These are phyloP conservation scores for Gasteruption jaculator DNA, from an alignment of 2,888 invertebrate species.

Conservation along the genomic window DNA sequence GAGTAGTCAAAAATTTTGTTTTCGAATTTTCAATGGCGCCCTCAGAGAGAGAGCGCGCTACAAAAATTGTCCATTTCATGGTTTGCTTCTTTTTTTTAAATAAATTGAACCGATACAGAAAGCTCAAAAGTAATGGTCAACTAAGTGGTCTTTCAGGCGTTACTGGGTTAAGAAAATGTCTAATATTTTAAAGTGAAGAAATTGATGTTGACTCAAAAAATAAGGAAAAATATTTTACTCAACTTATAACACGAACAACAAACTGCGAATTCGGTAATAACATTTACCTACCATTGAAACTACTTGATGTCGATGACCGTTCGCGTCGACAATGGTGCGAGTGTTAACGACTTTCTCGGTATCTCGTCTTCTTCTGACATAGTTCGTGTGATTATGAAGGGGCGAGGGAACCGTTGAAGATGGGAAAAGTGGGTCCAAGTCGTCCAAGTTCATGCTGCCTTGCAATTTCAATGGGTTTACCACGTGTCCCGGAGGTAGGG, in stretches of 20 bases:
- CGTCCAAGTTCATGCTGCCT: constrained; percentile 37
- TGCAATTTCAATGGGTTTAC: constrained; percentile 63
- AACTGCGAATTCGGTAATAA: constrained; percentile 6
- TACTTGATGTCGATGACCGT: constrained; percentile 68
- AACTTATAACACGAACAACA: too few relatives aligned
- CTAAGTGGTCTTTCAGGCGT: too few relatives aligned
- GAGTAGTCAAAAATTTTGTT: too few relatives aligned
- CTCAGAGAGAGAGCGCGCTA: too few relatives aligned
- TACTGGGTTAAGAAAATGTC: too few relatives aligned
- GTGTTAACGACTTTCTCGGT: constrained; percentile 67
- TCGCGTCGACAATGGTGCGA: constrained; percentile 45
- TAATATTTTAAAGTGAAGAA: too few relatives aligned
- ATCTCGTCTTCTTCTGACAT: constrained; percentile 61
- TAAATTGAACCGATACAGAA: too few relatives aligned
- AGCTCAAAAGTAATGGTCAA: too few relatives aligned
- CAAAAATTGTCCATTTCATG: too few relatives aligned
- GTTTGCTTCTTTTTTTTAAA: too few relatives aligned
- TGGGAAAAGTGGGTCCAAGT: constrained; percentile 36
- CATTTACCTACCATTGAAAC: constrained; percentile 67
- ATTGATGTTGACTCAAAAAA: not conserved
- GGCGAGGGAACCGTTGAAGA: constrained; percentile 32
- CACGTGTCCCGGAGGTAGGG: constrained; percentile 55
- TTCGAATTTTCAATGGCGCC: too few relatives aligned
- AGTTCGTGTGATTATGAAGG: constrained; percentile 47
- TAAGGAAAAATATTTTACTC: not conserved